phyloP scores from a whole-genome alignment of 2,888 invertebrate genomes.

The Fragum whitleyi region DNA sequence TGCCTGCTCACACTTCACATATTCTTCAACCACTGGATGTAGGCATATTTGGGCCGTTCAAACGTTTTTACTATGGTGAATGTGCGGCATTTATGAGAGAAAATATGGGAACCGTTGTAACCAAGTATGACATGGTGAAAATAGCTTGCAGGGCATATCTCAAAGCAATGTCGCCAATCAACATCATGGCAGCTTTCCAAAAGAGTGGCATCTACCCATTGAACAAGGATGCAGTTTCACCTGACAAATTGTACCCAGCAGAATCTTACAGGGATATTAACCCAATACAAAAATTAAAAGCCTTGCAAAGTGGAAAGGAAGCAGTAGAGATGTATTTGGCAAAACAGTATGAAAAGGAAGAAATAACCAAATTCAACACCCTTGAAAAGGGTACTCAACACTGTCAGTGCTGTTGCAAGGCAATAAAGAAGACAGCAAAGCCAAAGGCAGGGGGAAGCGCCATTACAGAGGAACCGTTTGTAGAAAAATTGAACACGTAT shows the following conservation, averaged over 20 bases:
- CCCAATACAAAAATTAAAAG: constrained; percentile 14
- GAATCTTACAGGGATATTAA: constrained; percentile 22
- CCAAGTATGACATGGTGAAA: constrained; percentile 27
- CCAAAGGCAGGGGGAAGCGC: constrained; percentile 11
- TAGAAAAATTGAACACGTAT: background rate
- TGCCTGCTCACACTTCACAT: constrained; percentile 48
- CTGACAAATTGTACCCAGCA: constrained; percentile 2
- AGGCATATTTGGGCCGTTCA: constrained; percentile 45
- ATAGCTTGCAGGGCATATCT: constrained; percentile 28
- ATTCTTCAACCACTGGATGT: constrained; percentile 52
- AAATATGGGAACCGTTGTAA: constrained; percentile 36
- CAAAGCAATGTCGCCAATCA: constrained; percentile 29
- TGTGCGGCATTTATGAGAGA: constrained; percentile 20
- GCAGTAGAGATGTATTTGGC: background rate
- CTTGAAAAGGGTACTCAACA: background rate
- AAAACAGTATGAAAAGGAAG: background rate
- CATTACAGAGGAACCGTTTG: constrained; percentile 12
- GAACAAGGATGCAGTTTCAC: background rate
- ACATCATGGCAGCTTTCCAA: constrained; percentile 24
- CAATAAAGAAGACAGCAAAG: background rate
- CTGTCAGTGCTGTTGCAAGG: background rate
- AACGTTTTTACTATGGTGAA: constrained; percentile 40
- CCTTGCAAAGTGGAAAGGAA: background rate
- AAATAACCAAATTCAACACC: background rate
- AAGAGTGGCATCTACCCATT: constrained; percentile 40